Conservation (phyloP, 2,113 vertebrate genomes). For the Bos indicus region DNA sequence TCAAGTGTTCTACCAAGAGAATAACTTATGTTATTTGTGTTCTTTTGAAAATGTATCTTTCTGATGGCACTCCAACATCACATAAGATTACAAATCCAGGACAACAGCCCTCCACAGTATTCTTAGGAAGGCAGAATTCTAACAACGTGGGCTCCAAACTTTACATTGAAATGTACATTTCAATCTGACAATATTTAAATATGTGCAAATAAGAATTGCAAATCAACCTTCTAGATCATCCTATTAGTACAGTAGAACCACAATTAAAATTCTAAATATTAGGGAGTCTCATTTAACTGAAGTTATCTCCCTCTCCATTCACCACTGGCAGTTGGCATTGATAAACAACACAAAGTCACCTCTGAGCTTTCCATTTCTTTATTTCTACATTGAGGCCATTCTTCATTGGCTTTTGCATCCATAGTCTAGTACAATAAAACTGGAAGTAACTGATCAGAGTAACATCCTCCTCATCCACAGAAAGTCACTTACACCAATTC, state of each 20-base stretch:
- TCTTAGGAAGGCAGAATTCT: not conserved
- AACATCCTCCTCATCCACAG: not conserved
- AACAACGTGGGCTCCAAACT: not conserved
- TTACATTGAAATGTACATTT: not conserved
- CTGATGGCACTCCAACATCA: not conserved
- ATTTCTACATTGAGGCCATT: not conserved
- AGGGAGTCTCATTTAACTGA: not conserved
- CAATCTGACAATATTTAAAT: not conserved
- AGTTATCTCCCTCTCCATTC: not conserved
- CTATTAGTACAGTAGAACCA: not conserved
- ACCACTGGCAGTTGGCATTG: not conserved
- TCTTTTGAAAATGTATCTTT: not conserved
- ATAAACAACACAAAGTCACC: not conserved
- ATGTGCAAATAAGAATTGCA: not conserved
- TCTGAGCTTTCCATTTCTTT: not conserved
- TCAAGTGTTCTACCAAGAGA: slow-evolving; percentile 7
- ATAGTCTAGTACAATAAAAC: not conserved
- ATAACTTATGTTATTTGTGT: not conserved
- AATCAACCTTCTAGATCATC: not conserved
- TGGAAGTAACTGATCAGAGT: not conserved
- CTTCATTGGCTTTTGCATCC: not conserved
- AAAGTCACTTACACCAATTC: not conserved
- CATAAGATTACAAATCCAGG: not conserved
- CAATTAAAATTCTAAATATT: not conserved
- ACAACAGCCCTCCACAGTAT: not conserved